Percentiles rank a stretch among this genome's conserved stretches.
Evolutionary conservation across 2,888 invertebrate species (phyloP).

Genomic region (Lithosia quadra): DNA sequence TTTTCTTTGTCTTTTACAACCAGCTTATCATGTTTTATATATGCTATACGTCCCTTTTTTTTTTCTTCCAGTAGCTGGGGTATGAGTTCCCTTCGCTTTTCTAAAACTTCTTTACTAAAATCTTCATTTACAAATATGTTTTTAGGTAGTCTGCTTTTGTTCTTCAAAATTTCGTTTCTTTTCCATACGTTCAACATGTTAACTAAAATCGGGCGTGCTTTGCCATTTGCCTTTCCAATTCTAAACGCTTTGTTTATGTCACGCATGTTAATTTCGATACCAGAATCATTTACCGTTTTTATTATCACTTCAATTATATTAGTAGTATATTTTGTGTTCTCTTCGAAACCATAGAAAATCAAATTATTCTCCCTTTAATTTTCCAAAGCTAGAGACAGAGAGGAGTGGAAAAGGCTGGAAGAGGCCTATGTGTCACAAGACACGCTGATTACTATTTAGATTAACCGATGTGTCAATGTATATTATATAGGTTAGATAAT

Average conservation of each 20-base stretch:
- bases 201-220: slow-evolving; percentile 7
- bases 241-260: slow-evolving; percentile 16
- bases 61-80: slow-evolving; percentile 8
- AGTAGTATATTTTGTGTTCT: neutral
- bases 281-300: slow-evolving; percentile 10
- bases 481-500: no score
- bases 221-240: neutral
- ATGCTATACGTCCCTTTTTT: slow-evolving; percentile 22
- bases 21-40: slow-evolving; percentile 16
- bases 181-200: slow-evolving; percentile 9
- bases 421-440: no score
- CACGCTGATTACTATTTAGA: no score
- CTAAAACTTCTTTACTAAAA: slow-evolving; percentile 28
- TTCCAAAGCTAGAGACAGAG: no score
- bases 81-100: slow-evolving; percentile 21
- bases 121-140: slow-evolving; percentile 22
- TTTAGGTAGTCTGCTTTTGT: slow-evolving; percentile 27
- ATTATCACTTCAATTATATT: slow-evolving; percentile 3
- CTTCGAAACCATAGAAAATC: slow-evolving; percentile 13
- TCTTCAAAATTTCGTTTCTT: slow-evolving; percentile 4
- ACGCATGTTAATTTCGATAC: neutral
- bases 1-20: slow-evolving; percentile 10
- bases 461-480: no score
- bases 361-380: slow-evolving; percentile 9
- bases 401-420: no score